Percentiles rank a stretch among this genome's conserved stretches.
phyloP scores from a whole-genome alignment of 2,113 vertebrate genomes.

The Dermatemys mawii region DNA sequence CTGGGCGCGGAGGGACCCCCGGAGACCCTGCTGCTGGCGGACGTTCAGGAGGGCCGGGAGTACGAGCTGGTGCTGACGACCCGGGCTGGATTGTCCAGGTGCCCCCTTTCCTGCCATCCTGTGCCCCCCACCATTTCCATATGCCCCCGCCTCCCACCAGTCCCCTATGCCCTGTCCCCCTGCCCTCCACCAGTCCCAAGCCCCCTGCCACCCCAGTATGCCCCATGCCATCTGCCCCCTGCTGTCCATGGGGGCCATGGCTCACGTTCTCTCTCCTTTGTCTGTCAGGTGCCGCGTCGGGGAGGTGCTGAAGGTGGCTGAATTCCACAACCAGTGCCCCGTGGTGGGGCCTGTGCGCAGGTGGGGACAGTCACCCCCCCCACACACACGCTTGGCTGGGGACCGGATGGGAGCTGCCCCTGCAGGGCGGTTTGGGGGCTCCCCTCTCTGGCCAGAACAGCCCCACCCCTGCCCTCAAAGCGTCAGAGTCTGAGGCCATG shows the following conservation, averaged over 20 bases:
- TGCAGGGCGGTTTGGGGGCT: neutral
- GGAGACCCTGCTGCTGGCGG: constrained; percentile 80
- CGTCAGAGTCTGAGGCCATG: neutral
- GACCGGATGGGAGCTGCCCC: neutral
- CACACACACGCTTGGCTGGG: neutral
- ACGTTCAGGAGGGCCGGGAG: constrained; percentile 82
- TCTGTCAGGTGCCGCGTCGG: constrained; percentile 82
- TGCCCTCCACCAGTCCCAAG: too few species aligned
- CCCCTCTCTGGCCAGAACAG: neutral
- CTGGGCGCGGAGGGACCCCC: constrained; percentile 68
- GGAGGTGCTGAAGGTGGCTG: constrained; percentile 86
- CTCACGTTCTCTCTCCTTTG: neutral
- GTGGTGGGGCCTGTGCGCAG: constrained; percentile 86
- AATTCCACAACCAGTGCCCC: constrained; percentile 88
- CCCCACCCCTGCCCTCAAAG: too few species aligned
- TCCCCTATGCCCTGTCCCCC: neutral
- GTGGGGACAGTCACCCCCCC: constrained; percentile 62
- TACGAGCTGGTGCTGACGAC: constrained; percentile 89
- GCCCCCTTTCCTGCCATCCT: neutral
- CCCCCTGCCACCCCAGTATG: rapidly evolving
- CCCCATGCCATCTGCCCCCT: rapidly evolving
- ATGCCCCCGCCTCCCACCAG: too few species aligned
- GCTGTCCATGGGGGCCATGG: rapidly evolving
- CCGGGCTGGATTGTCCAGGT: constrained; percentile 85
- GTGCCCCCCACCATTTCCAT: neutral